Conservation (phyloP, 2,797 vertebrate genomes). For the Sebastes cheni region DNA sequence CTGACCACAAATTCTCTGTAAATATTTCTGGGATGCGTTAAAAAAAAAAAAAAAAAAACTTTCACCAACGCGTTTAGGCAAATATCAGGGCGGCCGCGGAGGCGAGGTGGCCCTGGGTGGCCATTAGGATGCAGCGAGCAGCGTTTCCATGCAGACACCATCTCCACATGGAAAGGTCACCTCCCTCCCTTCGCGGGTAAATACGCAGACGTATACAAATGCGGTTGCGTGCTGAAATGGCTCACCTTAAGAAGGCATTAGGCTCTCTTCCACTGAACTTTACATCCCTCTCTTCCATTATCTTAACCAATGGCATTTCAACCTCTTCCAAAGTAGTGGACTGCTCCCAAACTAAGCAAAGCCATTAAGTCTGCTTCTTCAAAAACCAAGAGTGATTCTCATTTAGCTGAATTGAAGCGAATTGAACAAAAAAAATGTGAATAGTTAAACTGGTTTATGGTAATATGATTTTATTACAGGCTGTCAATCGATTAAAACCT, state of each 20-base stretch:
- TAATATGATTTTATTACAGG: not conserved
- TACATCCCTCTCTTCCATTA: conserved; percentile 75
- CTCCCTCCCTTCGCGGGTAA: conserved; percentile 81
- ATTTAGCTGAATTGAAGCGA: not conserved
- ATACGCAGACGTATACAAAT: conserved; percentile 87
- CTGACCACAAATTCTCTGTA: conserved; percentile 69
- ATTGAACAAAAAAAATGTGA: not conserved
- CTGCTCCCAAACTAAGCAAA: conserved; percentile 49
- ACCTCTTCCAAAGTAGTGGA: conserved; percentile 53
- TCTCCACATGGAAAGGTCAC: conserved; percentile 86
- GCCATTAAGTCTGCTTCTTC: conserved; percentile 32
- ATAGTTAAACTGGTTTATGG: not conserved
- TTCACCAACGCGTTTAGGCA: conserved; percentile 82
- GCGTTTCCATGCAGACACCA: conserved; percentile 81
- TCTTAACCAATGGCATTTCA: conserved; percentile 79
- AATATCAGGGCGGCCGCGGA: conserved; percentile 81
- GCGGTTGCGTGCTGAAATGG: conserved; percentile 79
- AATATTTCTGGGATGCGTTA: conserved; percentile 73
- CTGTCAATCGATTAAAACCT: too few species aligned
- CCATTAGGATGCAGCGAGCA: conserved; percentile 86
- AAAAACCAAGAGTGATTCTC: conserved; percentile 31
- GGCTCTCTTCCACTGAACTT: conserved; percentile 77
- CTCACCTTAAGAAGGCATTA: conserved; percentile 86
- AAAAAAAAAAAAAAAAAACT: conserved; percentile 33
- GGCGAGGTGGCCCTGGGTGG: conserved; percentile 81